These are phyloP conservation scores for Solenopsis invicta DNA, from an alignment of 1,140 invertebrate species.

Conservation along the genomic window DNA sequence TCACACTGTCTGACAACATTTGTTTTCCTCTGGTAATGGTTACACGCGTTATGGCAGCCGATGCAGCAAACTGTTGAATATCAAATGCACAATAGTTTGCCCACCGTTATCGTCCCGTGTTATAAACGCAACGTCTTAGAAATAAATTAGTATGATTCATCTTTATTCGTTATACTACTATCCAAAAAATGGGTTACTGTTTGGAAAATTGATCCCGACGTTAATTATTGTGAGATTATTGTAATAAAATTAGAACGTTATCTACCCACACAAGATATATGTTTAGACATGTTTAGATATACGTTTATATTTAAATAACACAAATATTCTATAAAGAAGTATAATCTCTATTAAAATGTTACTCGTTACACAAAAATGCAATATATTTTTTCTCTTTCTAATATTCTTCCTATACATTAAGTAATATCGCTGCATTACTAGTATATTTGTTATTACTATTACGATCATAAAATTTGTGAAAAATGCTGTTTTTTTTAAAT, in stretches of 20 bases:
- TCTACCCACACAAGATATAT: neutral
- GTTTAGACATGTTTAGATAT: neutral
- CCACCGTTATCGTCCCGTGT: slow-evolving; percentile 78
- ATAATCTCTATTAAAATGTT: slow-evolving; percentile 15
- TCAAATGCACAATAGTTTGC: slow-evolving; percentile 85
- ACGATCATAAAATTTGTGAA: neutral
- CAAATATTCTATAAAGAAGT: neutral
- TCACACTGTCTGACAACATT: slow-evolving; percentile 78
- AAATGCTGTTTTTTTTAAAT: slow-evolving; percentile 18
- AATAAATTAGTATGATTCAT: slow-evolving; percentile 78
- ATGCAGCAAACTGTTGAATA: slow-evolving; percentile 86
- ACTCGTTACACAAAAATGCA: neutral
- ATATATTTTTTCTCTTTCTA: neutral
- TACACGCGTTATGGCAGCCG: slow-evolving; percentile 77
- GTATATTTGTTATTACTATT: neutral
- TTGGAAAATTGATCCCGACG: slow-evolving; percentile 59
- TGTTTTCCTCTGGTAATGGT: slow-evolving; percentile 79
- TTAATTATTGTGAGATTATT: neutral
- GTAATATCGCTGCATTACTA: neutral
- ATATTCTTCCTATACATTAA: slow-evolving; percentile 12
- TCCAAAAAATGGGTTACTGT: slow-evolving; percentile 76
- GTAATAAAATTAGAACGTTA: slow-evolving; percentile 6
- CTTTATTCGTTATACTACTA: slow-evolving; percentile 71
- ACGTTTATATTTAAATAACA: neutral
- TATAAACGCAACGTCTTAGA: slow-evolving; percentile 77